Base-by-base conservation (phyloP, 2,888 invertebrate genomes). In the Mongoloraphidia duomilia region DNA sequence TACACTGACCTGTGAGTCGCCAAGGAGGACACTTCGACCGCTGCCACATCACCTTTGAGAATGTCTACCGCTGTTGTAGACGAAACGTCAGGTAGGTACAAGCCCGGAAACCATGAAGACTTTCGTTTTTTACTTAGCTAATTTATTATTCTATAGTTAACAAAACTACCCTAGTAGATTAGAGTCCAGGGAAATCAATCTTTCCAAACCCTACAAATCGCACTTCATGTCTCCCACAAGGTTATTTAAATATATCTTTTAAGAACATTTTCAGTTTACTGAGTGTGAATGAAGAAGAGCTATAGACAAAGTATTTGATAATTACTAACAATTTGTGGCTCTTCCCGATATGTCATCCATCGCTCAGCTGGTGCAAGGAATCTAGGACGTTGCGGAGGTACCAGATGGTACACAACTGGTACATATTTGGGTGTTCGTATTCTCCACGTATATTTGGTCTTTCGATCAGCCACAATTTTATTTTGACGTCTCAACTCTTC, bases 271-370 rank as follows among this genome's bases (percentile, higher is more conserved):
- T 17, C 17, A 17, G 17, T 17, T 17, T 26, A 6, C 6, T 3
- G 6, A 3, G 1, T 26, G 26, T 26, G 26, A 26, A 12, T 17
- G 40, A 14, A 17, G 13, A 46, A 36, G 13, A 34, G 8, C 26
- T n/a, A 37, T 35, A 44, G 38, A 41, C 37, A 49, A 12, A 11
- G 11, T 41, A 44, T 36, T 39, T 44, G 26, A 41, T 40, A 36
- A 44, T 14, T 17, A 66, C 72, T 68, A 61, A 79, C 80, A 57
- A 80, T 73, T 34, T 74, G 74, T 41, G 75, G 74, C 57, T 80
- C 80, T 55, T 75, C 76, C 41, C 72, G 71, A 53, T 76, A 79
- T 1, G 74, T 75, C 49, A 78, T 77, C 80, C 80, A 81, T 53
- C 80, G 66, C 41, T 79, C 77, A 1, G 78, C 78, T 1, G 79